Conservation (phyloP, 2,888 invertebrate species). For the Drosophila imparisetae region DNA sequence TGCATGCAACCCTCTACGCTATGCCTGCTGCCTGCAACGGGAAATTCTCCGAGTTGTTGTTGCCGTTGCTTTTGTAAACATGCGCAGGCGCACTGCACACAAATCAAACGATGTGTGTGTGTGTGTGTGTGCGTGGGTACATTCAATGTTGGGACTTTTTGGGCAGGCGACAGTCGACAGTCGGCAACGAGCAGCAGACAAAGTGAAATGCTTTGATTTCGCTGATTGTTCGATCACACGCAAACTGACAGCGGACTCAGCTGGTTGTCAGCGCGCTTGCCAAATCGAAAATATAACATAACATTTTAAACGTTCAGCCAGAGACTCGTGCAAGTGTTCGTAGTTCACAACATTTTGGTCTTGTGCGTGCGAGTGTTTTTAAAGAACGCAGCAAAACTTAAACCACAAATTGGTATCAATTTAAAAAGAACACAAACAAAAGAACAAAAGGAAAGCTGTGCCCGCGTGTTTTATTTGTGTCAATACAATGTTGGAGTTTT, state of each 20-base stretch:
- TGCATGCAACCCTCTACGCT: conserved; percentile 65
- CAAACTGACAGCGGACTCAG: conserved; percentile 83
- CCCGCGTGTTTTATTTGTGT: conserved; percentile 24
- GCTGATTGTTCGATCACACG: conserved; percentile 83
- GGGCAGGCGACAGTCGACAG: conserved; percentile 30
- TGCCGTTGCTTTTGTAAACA: conserved; percentile 78
- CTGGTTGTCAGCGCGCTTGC: conserved; percentile 80
- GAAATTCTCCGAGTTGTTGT: conserved; percentile 35
- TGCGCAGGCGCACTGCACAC: conserved; percentile 69
- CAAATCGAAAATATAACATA: background rate
- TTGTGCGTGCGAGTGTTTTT: conserved; percentile 4
- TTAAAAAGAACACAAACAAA: background rate
- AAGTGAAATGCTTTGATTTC: conserved; percentile 83
- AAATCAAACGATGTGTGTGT: conserved; percentile 3
- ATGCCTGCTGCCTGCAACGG: conserved; percentile 50
- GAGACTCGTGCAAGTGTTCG: conserved; percentile 16
- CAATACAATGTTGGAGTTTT: conserved; percentile 83
- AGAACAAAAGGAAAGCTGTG: conserved; percentile 7
- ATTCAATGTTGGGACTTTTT: conserved; percentile 66
- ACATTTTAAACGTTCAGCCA: background rate
- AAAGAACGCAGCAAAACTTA: background rate
- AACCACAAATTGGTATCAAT: background rate
- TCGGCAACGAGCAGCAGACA: conserved; percentile 43
- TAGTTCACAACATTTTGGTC: conserved; percentile 6
- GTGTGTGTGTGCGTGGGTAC: conserved; percentile 61